These are phyloP conservation scores for Rhinichthys klamathensis DNA, from an alignment of 2,113 vertebrate species.

Conservation along the genomic window DNA sequence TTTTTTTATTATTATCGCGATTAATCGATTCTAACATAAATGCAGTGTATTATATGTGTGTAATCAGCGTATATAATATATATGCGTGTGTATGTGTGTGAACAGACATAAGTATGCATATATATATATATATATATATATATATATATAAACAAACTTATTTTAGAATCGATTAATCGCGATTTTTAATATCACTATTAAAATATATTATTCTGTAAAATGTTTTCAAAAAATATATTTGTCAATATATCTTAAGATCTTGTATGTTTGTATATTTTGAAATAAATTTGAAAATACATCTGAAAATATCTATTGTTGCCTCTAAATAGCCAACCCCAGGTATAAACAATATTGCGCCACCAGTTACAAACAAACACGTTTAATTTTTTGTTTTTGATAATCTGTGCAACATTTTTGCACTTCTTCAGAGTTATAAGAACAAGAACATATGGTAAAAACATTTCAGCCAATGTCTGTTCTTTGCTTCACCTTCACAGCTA, in stretches of 20 bases:
- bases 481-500: constrained; percentile 20
- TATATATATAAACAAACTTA: too few species aligned
- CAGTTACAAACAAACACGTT: neutral
- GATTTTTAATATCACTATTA: too few species aligned
- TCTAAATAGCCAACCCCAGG: neutral
- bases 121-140: too few species aligned
- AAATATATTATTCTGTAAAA: too few species aligned
- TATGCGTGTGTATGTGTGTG: too few species aligned
- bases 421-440: neutral
- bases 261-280: neutral
- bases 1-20: too few species aligned
- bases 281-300: neutral
- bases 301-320: neutral
- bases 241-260: neutral
- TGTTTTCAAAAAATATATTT: too few species aligned
- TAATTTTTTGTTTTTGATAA: neutral
- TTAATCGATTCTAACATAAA: too few species aligned
- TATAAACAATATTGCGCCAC: neutral
- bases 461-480: constrained; percentile 15
- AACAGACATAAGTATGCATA: too few species aligned
- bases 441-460: constrained; percentile 5
- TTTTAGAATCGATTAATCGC: too few species aligned
- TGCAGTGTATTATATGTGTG: too few species aligned
- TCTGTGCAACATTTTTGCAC: neutral
- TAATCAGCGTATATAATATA: too few species aligned